A percentile compares a stretch with the other conserved stretches of the same genome.
These are phyloP conservation scores for Tipula lateralis DNA, from an alignment of 2,888 invertebrate genomes.

Conservation along the genomic window DNA sequence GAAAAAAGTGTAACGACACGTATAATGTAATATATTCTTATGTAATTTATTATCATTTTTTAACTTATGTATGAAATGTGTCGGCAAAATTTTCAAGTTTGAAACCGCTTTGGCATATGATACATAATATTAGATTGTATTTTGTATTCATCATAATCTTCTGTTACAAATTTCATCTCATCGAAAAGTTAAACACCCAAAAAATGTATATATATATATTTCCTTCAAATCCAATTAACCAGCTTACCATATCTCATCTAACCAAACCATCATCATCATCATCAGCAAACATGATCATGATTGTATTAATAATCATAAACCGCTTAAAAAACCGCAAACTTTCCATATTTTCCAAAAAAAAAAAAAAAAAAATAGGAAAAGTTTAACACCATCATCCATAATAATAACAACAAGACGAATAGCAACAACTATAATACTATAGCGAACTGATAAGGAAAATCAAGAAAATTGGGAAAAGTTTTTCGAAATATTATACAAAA, in stretches of 20 bases:
- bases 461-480: neutral
- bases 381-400: slow-evolving; percentile 11
- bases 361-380: neutral
- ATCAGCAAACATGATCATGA: neutral
- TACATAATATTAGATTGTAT: too few relatives aligned
- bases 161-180: neutral
- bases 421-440: neutral
- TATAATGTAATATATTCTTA: too few relatives aligned
- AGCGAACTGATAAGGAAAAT: neutral
- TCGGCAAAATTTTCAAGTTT: too few relatives aligned
- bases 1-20: too few relatives aligned
- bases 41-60: too few relatives aligned
- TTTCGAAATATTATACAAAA: neutral
- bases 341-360: neutral
- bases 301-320: slow-evolving; percentile 11
- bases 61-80: too few relatives aligned
- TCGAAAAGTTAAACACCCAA: neutral
- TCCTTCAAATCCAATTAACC: neutral
- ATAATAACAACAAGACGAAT: neutral
- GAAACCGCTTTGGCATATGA: too few relatives aligned
- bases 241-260: neutral
- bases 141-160: neutral
- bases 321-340: slow-evolving; percentile 9
- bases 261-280: neutral
- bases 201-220: neutral